Evolutionary conservation across 2,888 invertebrate genomes (phyloP).

Genomic region (Orthosia incerta): DNA sequence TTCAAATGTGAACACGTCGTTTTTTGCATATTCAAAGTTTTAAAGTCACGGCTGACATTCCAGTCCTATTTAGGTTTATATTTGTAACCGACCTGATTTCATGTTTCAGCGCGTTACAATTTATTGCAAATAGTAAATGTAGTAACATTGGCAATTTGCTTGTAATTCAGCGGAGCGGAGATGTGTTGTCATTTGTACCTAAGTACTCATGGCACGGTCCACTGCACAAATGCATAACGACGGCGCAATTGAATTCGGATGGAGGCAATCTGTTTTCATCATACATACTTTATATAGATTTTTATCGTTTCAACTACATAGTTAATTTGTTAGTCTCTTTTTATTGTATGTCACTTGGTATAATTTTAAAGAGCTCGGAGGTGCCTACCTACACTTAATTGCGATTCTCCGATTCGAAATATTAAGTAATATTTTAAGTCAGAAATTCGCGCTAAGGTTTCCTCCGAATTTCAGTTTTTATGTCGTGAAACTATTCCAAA

Average conservation of each 20-base stretch:
- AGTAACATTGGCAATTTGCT: slow-evolving; percentile 36
- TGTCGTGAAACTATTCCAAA: no score
- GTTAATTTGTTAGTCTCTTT: background rate
- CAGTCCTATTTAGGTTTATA: background rate
- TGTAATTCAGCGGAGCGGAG: slow-evolving; percentile 39
- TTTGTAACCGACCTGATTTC: slow-evolving; percentile 19
- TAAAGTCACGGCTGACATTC: background rate
- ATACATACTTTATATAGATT: no score
- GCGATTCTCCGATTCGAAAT: no score
- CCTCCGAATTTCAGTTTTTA: background rate
- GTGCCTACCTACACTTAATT: no score
- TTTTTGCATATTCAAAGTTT: background rate
- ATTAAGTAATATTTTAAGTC: no score
- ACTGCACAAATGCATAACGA: slow-evolving; percentile 31
- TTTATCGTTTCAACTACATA: no score
- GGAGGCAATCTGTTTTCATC: slow-evolving; percentile 21
- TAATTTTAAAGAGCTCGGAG: background rate
- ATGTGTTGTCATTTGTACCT: background rate
- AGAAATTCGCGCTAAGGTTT: background rate
- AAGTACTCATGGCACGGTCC: slow-evolving; percentile 14
- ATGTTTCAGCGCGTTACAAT: slow-evolving; percentile 31
- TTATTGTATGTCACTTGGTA: background rate
- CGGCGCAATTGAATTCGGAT: background rate
- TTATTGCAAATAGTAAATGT: slow-evolving; percentile 31
- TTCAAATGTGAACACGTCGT: background rate